Evolutionary conservation across 1,140 invertebrate genomes (phyloP).

Genomic region (Cydia splendana): DNA sequence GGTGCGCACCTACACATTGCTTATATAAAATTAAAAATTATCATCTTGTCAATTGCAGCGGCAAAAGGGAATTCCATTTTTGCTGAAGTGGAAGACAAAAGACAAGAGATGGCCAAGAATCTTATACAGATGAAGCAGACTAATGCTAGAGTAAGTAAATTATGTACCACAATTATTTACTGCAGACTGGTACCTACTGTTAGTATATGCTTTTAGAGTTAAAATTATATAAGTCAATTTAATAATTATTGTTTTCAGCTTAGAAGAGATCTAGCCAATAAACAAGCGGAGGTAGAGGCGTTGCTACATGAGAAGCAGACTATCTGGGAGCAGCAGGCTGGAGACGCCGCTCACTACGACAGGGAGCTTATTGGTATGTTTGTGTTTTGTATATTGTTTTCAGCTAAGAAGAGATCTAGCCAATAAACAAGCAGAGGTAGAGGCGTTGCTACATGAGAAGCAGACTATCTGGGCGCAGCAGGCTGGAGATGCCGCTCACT

Average conservation of each 20-base stretch:
- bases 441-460: too few relatives aligned
- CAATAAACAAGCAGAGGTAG: too few relatives aligned
- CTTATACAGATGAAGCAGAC: slow-evolving; percentile 77
- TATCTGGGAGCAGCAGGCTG: slow-evolving; percentile 67
- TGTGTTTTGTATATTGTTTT: not conserved
- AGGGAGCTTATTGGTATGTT: slow-evolving; percentile 60
- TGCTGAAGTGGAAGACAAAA: slow-evolving; percentile 78
- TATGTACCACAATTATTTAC: not conserved
- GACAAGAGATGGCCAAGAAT: slow-evolving; percentile 77
- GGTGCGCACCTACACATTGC: too few relatives aligned
- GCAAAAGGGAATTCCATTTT: slow-evolving; percentile 78
- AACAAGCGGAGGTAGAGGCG: slow-evolving; percentile 65
- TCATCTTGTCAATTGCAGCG: slow-evolving; percentile 60
- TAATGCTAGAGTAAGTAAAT: slow-evolving; percentile 66
- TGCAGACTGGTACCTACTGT: too few relatives aligned
- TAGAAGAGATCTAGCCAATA: slow-evolving; percentile 63
- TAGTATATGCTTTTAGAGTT: too few relatives aligned
- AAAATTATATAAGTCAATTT: too few relatives aligned
- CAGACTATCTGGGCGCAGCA: too few relatives aligned
- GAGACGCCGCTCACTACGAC: slow-evolving; percentile 63
- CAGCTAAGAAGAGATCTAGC: too few relatives aligned
- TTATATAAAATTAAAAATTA: too few relatives aligned
- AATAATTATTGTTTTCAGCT: slow-evolving; percentile 56
- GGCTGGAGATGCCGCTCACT: too few relatives aligned
- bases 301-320: slow-evolving; percentile 68